Percentiles rank a stretch among this genome's conserved stretches.
phyloP scores from a whole-genome alignment of 2,797 vertebrate species.

The Cyprinella venusta region DNA sequence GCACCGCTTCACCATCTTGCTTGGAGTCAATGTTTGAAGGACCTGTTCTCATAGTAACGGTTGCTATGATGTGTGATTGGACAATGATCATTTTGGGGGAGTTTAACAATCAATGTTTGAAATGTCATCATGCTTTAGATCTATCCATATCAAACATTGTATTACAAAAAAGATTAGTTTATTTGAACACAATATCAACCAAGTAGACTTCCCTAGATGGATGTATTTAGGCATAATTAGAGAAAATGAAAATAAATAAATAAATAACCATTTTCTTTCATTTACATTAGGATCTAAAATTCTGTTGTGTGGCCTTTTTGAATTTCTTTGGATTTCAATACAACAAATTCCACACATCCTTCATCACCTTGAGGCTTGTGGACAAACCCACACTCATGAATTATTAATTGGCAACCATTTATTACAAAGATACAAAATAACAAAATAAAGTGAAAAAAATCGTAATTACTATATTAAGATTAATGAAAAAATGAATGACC shows the following conservation, averaged over 20 bases:
- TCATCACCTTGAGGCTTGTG: not conserved
- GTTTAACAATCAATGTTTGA: no score
- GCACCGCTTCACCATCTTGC: no score
- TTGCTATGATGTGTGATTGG: no score
- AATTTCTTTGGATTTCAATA: not conserved
- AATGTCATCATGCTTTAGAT: no score
- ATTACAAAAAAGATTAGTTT: no score
- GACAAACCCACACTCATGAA: not conserved
- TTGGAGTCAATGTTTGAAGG: no score
- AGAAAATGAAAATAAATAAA: not conserved
- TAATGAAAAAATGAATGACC: constrained; percentile 47
- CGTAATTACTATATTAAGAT: not conserved
- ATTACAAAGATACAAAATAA: no score
- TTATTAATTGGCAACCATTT: not conserved
- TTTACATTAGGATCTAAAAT: not conserved
- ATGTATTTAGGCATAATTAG: not conserved
- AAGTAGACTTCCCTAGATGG: not conserved
- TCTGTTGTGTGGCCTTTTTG: not conserved
- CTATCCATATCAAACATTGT: no score
- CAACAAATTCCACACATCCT: not conserved
- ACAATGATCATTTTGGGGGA: no score
- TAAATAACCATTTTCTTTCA: not conserved
- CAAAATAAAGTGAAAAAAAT: no score
- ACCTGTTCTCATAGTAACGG: no score
- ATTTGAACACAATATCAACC: not conserved